Conservation (phyloP, 2,797 vertebrate genomes). For the Gadopsis bispinosus region DNA sequence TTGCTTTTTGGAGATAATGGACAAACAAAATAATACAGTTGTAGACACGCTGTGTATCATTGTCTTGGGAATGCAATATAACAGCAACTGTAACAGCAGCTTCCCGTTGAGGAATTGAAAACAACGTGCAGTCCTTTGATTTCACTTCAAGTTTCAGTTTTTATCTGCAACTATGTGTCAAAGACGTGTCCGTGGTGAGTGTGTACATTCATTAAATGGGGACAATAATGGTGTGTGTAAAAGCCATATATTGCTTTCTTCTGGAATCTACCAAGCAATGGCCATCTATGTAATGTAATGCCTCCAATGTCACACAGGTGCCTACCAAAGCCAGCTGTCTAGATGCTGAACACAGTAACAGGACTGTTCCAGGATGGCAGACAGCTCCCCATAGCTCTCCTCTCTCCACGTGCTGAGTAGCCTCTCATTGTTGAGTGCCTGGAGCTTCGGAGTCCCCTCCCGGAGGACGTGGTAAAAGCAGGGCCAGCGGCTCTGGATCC, state of each 20-base stretch:
- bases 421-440: slow-evolving; percentile 87
- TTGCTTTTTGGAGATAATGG: slow-evolving; percentile 13
- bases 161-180: slow-evolving; percentile 1
- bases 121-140: slow-evolving; percentile 4
- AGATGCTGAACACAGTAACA: slow-evolving; percentile 90
- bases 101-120: slow-evolving; percentile 21
- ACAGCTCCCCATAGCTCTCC: slow-evolving; percentile 82
- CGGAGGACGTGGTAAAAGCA: slow-evolving; percentile 88
- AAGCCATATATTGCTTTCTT: slow-evolving; percentile 3
- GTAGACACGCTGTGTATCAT: background rate
- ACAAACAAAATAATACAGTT: slow-evolving; percentile 13
- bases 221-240: background rate
- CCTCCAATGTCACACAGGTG: background rate
- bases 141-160: slow-evolving; percentile 20
- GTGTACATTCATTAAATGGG: background rate
- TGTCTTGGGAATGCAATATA: background rate
- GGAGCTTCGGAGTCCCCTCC: slow-evolving; percentile 86
- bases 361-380: slow-evolving; percentile 85
- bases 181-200: background rate
- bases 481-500: slow-evolving; percentile 88
- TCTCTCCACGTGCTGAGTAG: slow-evolving; percentile 86
- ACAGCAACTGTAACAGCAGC: slow-evolving; percentile 15
- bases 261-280: background rate
- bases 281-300: background rate
- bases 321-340: slow-evolving; percentile 89